phyloP scores from a whole-genome alignment of 2,113 vertebrate genomes.

The Campylorhamphus procurvoides region DNA sequence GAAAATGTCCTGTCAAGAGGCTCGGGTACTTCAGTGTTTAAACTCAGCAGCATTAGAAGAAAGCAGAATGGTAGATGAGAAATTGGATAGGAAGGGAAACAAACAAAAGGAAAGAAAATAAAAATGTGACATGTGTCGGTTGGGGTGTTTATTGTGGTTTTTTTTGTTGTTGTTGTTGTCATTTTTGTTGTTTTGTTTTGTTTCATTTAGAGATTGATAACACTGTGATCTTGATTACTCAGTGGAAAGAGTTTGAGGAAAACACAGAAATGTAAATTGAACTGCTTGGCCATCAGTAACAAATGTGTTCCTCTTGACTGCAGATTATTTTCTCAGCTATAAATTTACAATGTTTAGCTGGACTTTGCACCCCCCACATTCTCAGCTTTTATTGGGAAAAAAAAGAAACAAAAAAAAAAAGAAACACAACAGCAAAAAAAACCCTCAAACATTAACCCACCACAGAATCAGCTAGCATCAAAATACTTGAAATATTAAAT shows the following conservation, averaged over 20 bases:
- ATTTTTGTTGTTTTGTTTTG: neutral
- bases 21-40: neutral
- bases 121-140: accelerated
- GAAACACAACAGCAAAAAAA: neutral
- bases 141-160: no score
- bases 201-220: neutral
- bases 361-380: neutral
- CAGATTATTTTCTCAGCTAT: neutral
- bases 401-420: neutral
- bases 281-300: neutral
- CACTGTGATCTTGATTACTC: neutral
- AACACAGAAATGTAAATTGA: neutral
- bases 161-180: no score
- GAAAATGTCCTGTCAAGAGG: neutral
- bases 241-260: neutral
- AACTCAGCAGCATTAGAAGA: neutral
- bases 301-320: neutral
- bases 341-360: neutral
- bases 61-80: neutral
- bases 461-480: neutral
- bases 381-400: neutral
- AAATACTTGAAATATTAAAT: neutral
- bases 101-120: neutral
- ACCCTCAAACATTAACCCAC: neutral
- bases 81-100: neutral